Evolutionary conservation across 2,888 invertebrate species (phyloP).

Genomic region (Siphonodentalium dalli): DNA sequence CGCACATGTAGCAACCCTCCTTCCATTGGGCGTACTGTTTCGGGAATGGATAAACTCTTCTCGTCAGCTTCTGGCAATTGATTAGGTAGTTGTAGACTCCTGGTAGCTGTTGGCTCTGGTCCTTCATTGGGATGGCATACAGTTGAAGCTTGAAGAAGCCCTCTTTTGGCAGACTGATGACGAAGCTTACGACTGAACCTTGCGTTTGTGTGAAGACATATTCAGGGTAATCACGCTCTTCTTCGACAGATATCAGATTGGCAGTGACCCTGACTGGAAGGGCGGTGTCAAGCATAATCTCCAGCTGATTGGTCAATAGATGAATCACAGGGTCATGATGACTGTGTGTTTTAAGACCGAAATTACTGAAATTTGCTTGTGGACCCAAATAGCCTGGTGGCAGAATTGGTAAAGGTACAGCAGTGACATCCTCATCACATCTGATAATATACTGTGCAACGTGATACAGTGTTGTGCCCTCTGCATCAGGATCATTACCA

Average conservation of each 20-base stretch:
- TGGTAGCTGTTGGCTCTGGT: slow-evolving; percentile 61
- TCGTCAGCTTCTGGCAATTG: slow-evolving; percentile 49
- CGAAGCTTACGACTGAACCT: slow-evolving; percentile 47
- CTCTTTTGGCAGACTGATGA: slow-evolving; percentile 48
- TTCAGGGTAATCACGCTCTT: slow-evolving; percentile 52
- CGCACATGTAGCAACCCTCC: slow-evolving; percentile 63
- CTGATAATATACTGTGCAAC: slow-evolving; percentile 62
- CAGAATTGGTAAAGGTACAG: slow-evolving; percentile 58
- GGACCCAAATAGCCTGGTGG: slow-evolving; percentile 64
- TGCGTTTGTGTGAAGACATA: slow-evolving; percentile 60
- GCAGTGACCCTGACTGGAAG: slow-evolving; percentile 61
- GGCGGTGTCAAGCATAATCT: slow-evolving; percentile 47
- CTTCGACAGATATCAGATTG: slow-evolving; percentile 60
- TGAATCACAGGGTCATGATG: slow-evolving; percentile 62
- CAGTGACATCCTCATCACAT: slow-evolving; percentile 58
- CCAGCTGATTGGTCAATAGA: slow-evolving; percentile 51
- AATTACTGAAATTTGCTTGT: slow-evolving; percentile 61
- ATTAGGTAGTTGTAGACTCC: slow-evolving; percentile 66
- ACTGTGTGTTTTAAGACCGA: slow-evolving; percentile 52
- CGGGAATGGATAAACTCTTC: slow-evolving; percentile 56
- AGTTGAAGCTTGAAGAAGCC: slow-evolving; percentile 65
- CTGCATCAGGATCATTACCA: slow-evolving; percentile 61
- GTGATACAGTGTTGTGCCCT: slow-evolving; percentile 62
- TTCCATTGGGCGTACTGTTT: slow-evolving; percentile 67
- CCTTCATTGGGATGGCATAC: slow-evolving; percentile 58